Percentiles rank a stretch among this genome's conserved stretches.
These are phyloP conservation scores for Tichodroma muraria DNA, from an alignment of 2,113 vertebrate genomes.

Conservation along the genomic window DNA sequence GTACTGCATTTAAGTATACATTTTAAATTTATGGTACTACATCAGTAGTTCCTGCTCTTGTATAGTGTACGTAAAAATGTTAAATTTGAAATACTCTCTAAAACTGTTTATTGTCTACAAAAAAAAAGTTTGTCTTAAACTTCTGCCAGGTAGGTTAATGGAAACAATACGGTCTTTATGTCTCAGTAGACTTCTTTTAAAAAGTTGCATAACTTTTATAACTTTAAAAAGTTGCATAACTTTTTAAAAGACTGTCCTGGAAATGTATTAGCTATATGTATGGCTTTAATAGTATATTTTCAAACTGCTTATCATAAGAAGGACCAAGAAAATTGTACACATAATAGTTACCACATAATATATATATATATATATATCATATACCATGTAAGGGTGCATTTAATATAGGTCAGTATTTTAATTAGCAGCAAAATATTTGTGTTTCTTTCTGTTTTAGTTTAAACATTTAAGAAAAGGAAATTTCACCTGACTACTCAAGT, in stretches of 20 bases:
- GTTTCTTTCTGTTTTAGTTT: background rate
- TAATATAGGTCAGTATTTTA: background rate
- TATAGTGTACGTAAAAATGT: too few relatives aligned
- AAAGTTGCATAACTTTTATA: background rate
- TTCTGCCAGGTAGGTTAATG: background rate
- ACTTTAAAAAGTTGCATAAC: background rate
- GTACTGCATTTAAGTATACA: slow-evolving; percentile 13
- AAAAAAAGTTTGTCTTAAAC: background rate
- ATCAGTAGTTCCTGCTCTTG: too few relatives aligned
- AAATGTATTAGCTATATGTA: background rate
- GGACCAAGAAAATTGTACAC: background rate
- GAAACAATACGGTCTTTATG: background rate
- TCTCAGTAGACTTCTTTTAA: background rate
- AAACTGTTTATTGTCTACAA: background rate
- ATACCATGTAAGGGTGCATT: background rate
- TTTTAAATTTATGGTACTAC: background rate
- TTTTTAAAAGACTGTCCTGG: background rate
- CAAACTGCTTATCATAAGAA: background rate
- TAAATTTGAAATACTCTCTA: background rate
- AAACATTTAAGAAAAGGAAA: background rate
- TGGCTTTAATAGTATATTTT: background rate
- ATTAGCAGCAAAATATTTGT: background rate
- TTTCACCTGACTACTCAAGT: background rate
- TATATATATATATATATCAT: background rate
- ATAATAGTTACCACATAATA: background rate